These are phyloP conservation scores for Pycnonotus jocosus DNA, from an alignment of 2,113 vertebrate species.

Conservation along the genomic window DNA sequence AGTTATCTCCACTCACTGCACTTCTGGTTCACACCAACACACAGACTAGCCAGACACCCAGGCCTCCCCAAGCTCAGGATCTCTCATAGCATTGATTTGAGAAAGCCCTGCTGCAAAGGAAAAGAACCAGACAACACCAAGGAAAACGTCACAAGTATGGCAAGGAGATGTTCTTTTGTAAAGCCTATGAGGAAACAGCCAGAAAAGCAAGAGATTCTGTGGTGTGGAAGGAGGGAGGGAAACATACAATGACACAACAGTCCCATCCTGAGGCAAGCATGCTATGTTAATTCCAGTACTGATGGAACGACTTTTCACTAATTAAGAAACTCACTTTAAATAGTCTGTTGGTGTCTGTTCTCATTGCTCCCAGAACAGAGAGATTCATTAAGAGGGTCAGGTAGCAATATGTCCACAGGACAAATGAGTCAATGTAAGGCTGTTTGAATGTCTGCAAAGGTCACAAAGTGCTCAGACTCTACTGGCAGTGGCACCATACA, in stretches of 20 bases:
- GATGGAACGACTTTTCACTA: background rate
- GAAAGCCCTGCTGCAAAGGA: background rate
- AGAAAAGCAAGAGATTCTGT: background rate
- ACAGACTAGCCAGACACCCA: background rate
- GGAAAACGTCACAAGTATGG: background rate
- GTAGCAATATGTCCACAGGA: rapidly evolving
- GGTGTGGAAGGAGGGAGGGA: background rate
- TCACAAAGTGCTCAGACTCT: background rate
- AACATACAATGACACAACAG: background rate
- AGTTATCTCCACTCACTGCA: background rate
- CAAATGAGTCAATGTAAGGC: background rate
- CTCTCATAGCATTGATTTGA: background rate
- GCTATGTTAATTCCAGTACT: background rate
- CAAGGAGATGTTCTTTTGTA: background rate
- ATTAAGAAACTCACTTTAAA: background rate
- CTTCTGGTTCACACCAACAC: background rate
- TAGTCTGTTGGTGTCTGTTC: background rate
- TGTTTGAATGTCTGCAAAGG: background rate
- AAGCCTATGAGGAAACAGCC: background rate
- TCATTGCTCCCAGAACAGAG: background rate
- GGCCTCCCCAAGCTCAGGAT: background rate
- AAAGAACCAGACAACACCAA: background rate
- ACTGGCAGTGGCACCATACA: background rate
- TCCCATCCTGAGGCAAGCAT: background rate
- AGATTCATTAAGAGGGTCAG: background rate